Evolutionary conservation across 2,113 vertebrate genomes (phyloP).

Genomic region (Pitta sordida): DNA sequence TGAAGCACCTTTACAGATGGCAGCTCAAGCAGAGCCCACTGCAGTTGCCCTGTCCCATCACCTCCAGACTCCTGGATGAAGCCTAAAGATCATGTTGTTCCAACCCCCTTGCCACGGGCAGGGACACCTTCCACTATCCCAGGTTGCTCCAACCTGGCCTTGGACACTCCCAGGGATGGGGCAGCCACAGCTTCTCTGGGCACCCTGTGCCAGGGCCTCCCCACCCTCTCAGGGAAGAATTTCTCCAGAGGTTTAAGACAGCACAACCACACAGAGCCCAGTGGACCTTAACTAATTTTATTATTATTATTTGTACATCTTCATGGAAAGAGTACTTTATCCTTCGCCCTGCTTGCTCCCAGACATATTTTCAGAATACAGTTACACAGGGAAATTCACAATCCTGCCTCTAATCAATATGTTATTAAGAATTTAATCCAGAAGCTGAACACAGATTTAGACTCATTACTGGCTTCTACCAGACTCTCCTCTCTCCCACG

Average conservation of each 20-base stretch:
- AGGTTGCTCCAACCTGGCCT: not conserved
- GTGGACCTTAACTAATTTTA: not conserved
- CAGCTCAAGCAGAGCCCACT: not conserved
- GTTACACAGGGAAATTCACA: not conserved
- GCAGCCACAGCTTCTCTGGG: not conserved
- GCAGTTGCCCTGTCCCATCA: not conserved
- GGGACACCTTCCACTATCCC: not conserved
- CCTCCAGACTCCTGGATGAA: not conserved
- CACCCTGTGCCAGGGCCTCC: not conserved
- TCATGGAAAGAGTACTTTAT: not conserved
- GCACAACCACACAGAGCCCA: not conserved
- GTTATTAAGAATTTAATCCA: not conserved
- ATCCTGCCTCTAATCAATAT: not conserved
- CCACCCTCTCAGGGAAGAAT: not conserved
- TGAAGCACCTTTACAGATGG: not conserved
- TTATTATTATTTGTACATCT: not conserved
- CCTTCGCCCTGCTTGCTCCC: not conserved
- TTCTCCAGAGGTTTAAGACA: not conserved
- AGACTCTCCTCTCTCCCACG: not conserved
- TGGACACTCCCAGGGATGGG: not conserved
- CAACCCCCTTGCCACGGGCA: not conserved
- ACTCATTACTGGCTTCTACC: not conserved
- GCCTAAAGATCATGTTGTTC: not conserved
- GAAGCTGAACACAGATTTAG: not conserved
- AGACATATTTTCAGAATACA: not conserved